phyloP scores from a whole-genome alignment of 2,888 invertebrate genomes.

The Athalia rosae region DNA sequence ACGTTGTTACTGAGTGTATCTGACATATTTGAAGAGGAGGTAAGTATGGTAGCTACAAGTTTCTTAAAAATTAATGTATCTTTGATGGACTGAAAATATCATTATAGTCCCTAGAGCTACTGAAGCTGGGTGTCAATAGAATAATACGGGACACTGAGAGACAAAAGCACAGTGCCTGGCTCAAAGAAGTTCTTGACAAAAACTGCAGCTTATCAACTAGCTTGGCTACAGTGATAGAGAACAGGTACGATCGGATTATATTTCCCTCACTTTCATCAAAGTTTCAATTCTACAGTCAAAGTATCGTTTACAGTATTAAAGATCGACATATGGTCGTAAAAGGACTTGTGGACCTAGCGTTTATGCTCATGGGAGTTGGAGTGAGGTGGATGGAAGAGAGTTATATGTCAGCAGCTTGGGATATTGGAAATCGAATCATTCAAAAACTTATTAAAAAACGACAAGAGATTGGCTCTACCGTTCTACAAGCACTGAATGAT shows the following conservation, averaged over 20 bases:
- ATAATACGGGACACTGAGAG: constrained; percentile 73
- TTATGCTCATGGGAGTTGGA: constrained; percentile 70
- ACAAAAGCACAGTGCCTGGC: constrained; percentile 76
- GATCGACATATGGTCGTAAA: constrained; percentile 75
- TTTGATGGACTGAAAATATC: neutral
- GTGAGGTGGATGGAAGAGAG: constrained; percentile 71
- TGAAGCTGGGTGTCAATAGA: constrained; percentile 66
- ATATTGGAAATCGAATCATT: constrained; percentile 77
- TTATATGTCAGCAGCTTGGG: constrained; percentile 69
- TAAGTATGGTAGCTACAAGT: constrained; percentile 54
- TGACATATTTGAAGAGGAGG: constrained; percentile 75
- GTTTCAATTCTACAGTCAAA: constrained; percentile 46
- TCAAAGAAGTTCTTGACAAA: constrained; percentile 73
- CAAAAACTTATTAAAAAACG: constrained; percentile 78
- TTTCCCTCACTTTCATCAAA: constrained; percentile 66
- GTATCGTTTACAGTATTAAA: constrained; percentile 67
- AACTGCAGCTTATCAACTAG: constrained; percentile 70
- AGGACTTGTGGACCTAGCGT: constrained; percentile 75
- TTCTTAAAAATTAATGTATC: neutral
- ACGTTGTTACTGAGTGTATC: constrained; percentile 77
- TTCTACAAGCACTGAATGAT: constrained; percentile 76
- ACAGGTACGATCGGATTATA: constrained; percentile 72
- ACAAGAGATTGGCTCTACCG: constrained; percentile 75
- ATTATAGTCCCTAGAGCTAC: constrained; percentile 67
- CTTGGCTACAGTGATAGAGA: constrained; percentile 73